A percentile compares a stretch with the other conserved stretches of the same genome.
Evolutionary conservation across 2,113 vertebrate genomes (phyloP).

Genomic region (Choloepus hoffmanni): DNA sequence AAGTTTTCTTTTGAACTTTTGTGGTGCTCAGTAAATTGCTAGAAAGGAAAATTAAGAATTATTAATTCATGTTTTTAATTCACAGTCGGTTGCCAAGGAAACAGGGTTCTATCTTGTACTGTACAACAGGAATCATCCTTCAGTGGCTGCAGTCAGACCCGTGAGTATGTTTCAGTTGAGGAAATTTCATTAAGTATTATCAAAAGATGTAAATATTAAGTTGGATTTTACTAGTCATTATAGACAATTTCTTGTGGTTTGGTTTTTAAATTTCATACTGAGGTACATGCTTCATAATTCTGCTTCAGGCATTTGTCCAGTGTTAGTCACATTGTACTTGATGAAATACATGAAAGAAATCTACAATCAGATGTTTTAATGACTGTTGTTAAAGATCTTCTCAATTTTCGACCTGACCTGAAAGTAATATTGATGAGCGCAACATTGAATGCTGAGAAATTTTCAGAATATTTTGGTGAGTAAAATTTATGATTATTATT

Average conservation of each 20-base stretch:
- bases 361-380: constrained; percentile 97
- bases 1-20: constrained; percentile 32
- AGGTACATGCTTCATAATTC: constrained; percentile 36
- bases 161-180: constrained; percentile 89
- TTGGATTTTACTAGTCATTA: constrained; percentile 14
- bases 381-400: constrained; percentile 94
- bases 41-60: constrained; percentile 65
- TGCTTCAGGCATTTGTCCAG: constrained; percentile 90
- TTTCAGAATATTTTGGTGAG: constrained; percentile 97
- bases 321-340: constrained; percentile 95
- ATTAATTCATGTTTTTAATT: constrained; percentile 77
- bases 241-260: not conserved
- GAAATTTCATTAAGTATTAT: not conserved
- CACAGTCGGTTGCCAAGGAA: constrained; percentile 96
- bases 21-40: constrained; percentile 37
- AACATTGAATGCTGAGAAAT: constrained; percentile 97
- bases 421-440: constrained; percentile 98
- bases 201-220: constrained; percentile 25
- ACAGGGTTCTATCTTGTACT: constrained; percentile 98
- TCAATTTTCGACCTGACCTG: constrained; percentile 90
- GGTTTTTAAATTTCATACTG: not conserved
- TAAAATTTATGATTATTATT: constrained; percentile 58
- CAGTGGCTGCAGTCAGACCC: constrained; percentile 98
- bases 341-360: constrained; percentile 98
- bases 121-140: constrained; percentile 98